Base-by-base conservation (phyloP, 64 coral and sea anemone species). In the Pachyseris speciosa region DNA sequence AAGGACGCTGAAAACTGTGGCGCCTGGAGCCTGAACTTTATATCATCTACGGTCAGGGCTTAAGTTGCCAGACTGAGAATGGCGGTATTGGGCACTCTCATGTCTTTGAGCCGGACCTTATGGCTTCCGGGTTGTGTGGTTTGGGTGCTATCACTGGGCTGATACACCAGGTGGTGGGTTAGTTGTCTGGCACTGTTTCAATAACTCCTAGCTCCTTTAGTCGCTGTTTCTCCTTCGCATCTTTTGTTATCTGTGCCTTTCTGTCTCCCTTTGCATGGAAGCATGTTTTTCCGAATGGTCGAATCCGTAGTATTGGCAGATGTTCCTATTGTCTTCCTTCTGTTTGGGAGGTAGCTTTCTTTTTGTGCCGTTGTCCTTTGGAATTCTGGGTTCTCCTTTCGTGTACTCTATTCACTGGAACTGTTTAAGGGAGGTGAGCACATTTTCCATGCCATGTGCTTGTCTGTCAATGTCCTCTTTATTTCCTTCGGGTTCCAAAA, bases 1-100 rank as follows among this genome's bases (percentile, higher is more conserved):
- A 7, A 88, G 84, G 10, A 83, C 76, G 29, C 72, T 87, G 67
- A 94, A 92, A 5, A 94, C 75, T 26, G 49, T 83, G 65, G 83
- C 83, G 11, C 61, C 26, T 81, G 73, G 15, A 87, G 38, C 27
- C 72, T 94, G 49, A 87, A 94, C 68, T 66, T 80, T 13, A 88
- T 60, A 34, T 94, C 91, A 39, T 64, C 69, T 17, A 86, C 72
- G 16, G 72, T 78, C 28, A 64, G 58, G 6, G 61, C 31, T 55
- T 86, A 57, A 10, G 43, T 63, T 53, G 63, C 67, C 9, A 74
- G 75, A 37, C 77, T 37, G 0, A 63, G 60, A 7, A 91, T 84
- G 16, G 89, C 89, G 6, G 50, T 83, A 52, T 84, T 91, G 15
- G 75, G 76, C 34, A 71, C 66, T 41, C 64, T 75, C 59, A 68